Evolutionary conservation across 2,888 invertebrate genomes (phyloP), one percentile per base, ranked within the genome.

Genomic region (Epistrophella euchroma): DNA sequence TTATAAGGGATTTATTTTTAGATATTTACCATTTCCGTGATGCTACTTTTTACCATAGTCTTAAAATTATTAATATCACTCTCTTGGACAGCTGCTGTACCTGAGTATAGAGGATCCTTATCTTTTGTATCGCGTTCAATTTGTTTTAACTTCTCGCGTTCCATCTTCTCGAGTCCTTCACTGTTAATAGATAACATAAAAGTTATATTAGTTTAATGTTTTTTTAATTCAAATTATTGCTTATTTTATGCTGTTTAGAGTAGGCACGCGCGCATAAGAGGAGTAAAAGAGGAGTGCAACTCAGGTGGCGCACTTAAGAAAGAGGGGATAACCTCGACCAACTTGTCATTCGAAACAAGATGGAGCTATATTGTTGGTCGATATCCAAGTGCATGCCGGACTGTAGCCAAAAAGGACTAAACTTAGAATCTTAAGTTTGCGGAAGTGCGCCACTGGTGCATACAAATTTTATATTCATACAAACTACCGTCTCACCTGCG

Each of bases 121-220:
- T 75, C 64, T 66, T 83, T 84, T 37, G 89, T 89, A 90, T 96
- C 96, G 72, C 95, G 95, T 90, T 98, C 98, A 88, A 97, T 94
- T 88, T 98, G 97, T 89, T 95, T 96, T 90, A 96, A 95, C 90
- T 98, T 98, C 89, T 98, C 98, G 28, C 97, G 94, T 92, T 99
- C 99, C 97, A 99, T 98, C 93, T 99, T 99, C 91, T 99, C 99
- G 88, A 99, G 93, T 40, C 98, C 98, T 94, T 94, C 94, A 72
- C 92, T 92, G 77, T 17, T 87, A 37, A 37, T 22, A 19, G 1
- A 22, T 19, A 50, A 10, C 35, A 50, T 22, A 37, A 52, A 9
- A 28, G 25, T 28, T 15, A 6, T 25, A 5, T 22, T 7, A 52
- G 5, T 11, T 17, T 17, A 0, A n/a, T 43, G n/a, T n/a, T n/a